phyloP scores from a whole-genome alignment of 2,888 invertebrate genomes.

The Pristionchus maxplancki region DNA sequence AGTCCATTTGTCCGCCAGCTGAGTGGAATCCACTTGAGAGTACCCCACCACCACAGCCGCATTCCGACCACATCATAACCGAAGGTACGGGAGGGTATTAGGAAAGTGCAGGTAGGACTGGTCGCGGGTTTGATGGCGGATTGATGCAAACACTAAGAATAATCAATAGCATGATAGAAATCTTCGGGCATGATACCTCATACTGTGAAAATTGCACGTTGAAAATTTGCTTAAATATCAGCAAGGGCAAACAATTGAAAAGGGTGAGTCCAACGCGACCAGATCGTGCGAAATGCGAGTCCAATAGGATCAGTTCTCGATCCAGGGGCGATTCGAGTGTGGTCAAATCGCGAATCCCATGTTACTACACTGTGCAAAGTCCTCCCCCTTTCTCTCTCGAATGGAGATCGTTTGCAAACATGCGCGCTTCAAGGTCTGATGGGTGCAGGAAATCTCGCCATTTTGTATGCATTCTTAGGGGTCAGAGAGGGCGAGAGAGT shows the following conservation, averaged over 20 bases:
- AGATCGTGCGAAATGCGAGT: background rate
- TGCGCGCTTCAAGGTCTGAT: slow-evolving; percentile 29
- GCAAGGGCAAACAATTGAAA: too few relatives aligned
- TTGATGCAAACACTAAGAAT: too few relatives aligned
- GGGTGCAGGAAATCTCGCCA: background rate
- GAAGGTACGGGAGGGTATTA: background rate
- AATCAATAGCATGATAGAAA: too few relatives aligned
- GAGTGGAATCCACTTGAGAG: slow-evolving; percentile 1
- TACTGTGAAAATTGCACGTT: too few relatives aligned
- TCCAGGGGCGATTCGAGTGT: background rate
- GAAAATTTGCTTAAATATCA: too few relatives aligned
- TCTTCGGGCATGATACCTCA: too few relatives aligned
- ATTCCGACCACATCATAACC: slow-evolving; percentile 17
- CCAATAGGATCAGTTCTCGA: background rate
- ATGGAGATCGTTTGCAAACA: slow-evolving; percentile 27
- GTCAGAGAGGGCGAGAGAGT: background rate
- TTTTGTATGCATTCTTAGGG: background rate
- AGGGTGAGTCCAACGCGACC: too few relatives aligned
- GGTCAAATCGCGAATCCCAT: background rate
- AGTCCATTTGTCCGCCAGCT: background rate
- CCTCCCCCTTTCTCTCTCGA: background rate
- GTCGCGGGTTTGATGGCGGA: too few relatives aligned
- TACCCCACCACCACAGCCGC: background rate
- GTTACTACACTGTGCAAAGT: slow-evolving; percentile 6
- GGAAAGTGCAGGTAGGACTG: background rate